Base-by-base conservation (phyloP, 2,888 invertebrate species). In the Dorcus hopei region DNA sequence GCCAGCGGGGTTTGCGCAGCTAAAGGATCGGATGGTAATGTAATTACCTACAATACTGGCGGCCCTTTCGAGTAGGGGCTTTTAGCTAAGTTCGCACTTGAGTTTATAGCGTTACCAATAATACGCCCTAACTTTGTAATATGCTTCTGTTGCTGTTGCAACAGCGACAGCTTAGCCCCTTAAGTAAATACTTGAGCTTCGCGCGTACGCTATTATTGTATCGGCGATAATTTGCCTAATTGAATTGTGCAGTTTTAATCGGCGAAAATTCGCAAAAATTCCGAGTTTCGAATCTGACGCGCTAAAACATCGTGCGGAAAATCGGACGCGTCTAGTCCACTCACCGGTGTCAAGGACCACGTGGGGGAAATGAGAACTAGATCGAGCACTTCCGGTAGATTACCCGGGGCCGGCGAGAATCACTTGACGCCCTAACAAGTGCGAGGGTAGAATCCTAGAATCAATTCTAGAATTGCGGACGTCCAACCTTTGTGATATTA, bases 81-180 rank as follows among this genome's bases (percentile, higher is more conserved):
- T 74, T 74, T 70, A 74, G 72, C 71, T 65, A 71, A 73, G 72
- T 74, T 74, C 72, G 70, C 71, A 72, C 74, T 73, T 67, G 69
- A 72, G 70, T 70, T 71, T 71, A 73, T 70, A 70, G 68, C 71
- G 69, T 73, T 74, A 74, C 69, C 72, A 70, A 72, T 72, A 74
- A 73, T 72, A 72, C 68, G 67, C 68, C 69, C 68, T 56, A 56
- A 56, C 56, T 56, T 56, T 56, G 63, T 59, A 63, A 61, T 57
- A 57, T 61, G 61, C 60, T 60, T 33, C 26, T 33, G 26, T 33
- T 33, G 26, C 26, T 33, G 26, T 33, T 33, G 26, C 26, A 33
- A 58, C 59, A 61, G 57, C 57, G 64, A 64, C 62, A 64, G 61
- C 61, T 62, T 64, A 64, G 45, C 61, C 65, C 61, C 61, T 60